Evolutionary conservation across 2,888 invertebrate species (phyloP), one percentile per base, ranked within the genome.

Genomic region (Eulithis testata): DNA sequence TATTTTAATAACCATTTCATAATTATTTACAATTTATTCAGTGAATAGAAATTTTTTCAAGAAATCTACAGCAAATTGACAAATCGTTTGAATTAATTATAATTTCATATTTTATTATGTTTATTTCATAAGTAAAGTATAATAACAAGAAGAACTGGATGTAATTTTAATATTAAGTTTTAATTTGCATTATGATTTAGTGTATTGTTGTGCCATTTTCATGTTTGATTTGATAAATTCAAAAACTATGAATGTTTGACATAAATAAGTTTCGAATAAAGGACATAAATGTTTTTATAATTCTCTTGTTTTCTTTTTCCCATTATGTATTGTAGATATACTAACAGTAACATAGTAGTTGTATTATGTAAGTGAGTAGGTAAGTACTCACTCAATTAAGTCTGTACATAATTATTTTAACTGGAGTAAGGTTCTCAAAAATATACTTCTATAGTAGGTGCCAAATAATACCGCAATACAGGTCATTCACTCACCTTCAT

Each of bases 221-320:
- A 11, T 57, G 49, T 57, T 21, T 40, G 6, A 50, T 43, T 43
- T 50, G 1, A 40, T 47, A 27, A 8, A 8, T 47, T 45, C 53
- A 47, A 60, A 61, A 54, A 61, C 14, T 56, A 56, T 43, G 12
- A 47, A 53, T 60, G 45, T 53, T 60, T 45, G 44, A 60, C 52
- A 60, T 52, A 53, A 43, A 40, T 54, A 45, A 53, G 44, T 44
- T 53, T 40, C 5, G 12, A 54, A 27, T 49, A 54, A 40, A 61
- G 37, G 49, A 54, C 37, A 47, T 60, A 61, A 53, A 49, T 61
- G 54, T 61, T 54, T 54, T 51, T 59, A n/a, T 11, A 12, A 11
- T 53, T 6, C n/a, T 57, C 11, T 44, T 53, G 52, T 60, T 60
- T 52, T 60, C 7, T 45, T 60, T 31, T 3, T 37, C 6, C 6